Base-by-base conservation (phyloP, 2,888 invertebrate genomes). In the Apoderus coryli region DNA sequence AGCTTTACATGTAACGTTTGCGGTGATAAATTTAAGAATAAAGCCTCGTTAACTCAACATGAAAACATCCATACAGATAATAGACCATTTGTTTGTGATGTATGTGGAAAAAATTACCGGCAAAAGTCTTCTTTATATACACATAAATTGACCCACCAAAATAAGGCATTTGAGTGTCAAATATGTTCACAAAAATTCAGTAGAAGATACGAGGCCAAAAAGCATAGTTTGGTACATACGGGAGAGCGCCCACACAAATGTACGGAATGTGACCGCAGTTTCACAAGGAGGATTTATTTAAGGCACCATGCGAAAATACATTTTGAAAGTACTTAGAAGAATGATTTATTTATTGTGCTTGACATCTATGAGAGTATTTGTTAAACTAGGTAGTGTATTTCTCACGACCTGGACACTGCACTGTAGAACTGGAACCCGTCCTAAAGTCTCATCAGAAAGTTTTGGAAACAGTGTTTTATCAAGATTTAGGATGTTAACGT, bases 161-260 rank as follows among this genome's bases (percentile, higher is more conserved):
- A 45, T 11, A 31, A 32, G 6, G 52, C 50, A 11, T 60, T 57
- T 38, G 33, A 47, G 12, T 71, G 72, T 46, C 42, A 51, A 31
- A 47, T 57, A 22, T 74, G 74, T 46, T 58, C 53, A n/a, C 64
- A 67, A 26, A 51, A 49, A 29, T 75, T 71, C 47, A 61, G 64
- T 22, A 55, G 72, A 4, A 52, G 54, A 13, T 61, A 61, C 12
- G 66, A 71, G 45, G 51, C 72, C 41, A 48, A 56, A 31, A 63
- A 65, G 26, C 72, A 73, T 45, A 46, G 56, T 22, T 57, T 61
- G 25, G 60, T 66, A 31, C 72, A 73, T 48, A 63, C 66, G 0
- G 69, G 68, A 3, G 64, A 66, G 41, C 60, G 59, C 36, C 63
- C 67, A 22, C 62, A 66, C 46, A 43, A 38, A 4, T 73, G 74